Base-by-base conservation (phyloP, 1,140 invertebrate genomes). In the Radopholus similis region DNA sequence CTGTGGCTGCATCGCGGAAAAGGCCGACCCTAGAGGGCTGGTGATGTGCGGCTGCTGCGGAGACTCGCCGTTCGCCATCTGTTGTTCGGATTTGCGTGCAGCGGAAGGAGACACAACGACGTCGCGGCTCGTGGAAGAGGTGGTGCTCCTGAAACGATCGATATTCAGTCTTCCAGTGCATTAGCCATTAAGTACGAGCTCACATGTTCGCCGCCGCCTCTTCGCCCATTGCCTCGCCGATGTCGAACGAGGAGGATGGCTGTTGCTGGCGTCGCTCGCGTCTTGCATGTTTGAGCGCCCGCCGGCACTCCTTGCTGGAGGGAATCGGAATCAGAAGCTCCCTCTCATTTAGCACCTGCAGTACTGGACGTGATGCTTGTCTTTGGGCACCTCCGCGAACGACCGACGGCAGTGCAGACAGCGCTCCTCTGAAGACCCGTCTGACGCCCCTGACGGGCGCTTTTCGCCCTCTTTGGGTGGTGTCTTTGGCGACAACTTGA, bases 291-390 rank as follows among this genome's bases (percentile, higher is more conserved):
- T 62, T 62, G 21, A 47, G 30, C n/a, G 18, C 32, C 30, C 28
- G 40, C 34, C 59, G 42, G 49, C 59, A 62, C n/a, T 35, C 59
- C 49, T 62, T 62, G 34, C 59, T 62, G n/a, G n/a, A n/a, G n/a
- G n/a, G n/a, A n/a, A n/a, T n/a, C n/a, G n/a, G n/a, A n/a, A n/a
- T n/a, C n/a, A n/a, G n/a, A n/a, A n/a, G n/a, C n/a, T n/a, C n/a
- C n/a, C n/a, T n/a, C n/a, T n/a, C n/a, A n/a, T n/a, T n/a, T n/a
- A n/a, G n/a, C n/a, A n/a, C n/a, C n/a, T n/a, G 49, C 59, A 62
- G 34, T 62, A 62, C 32, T 62, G 59, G 32, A 47, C 59, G 49
- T 62, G 59, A 26, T 62, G 37, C 18, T 62, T 62, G 34, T 62
- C 59, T n/a, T 28, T 62, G 13, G 40, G 40, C 42, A 62, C 59